phyloP scores from a whole-genome alignment of 2,113 vertebrate genomes.

The Poeciliopsis prolifica region DNA sequence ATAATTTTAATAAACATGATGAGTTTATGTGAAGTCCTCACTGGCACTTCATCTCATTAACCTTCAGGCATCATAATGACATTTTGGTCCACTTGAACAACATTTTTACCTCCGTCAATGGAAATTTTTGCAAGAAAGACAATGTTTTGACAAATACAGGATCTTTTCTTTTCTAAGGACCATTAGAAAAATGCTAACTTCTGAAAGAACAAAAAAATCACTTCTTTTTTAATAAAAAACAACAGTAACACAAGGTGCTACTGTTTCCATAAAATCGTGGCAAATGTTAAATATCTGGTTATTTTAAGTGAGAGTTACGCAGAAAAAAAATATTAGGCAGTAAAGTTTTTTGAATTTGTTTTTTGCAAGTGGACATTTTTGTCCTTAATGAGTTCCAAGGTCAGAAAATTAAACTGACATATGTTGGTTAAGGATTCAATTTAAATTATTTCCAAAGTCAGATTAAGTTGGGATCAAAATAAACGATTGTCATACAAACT shows the following conservation, averaged over 20 bases:
- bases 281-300: not conserved
- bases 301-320: not conserved
- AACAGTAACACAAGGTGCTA: not conserved
- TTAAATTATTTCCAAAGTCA: slow-evolving; percentile 1
- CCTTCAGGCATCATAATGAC: too few species aligned
- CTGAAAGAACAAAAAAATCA: too few species aligned
- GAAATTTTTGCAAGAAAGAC: not conserved
- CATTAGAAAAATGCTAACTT: too few species aligned
- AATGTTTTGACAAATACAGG: too few species aligned
- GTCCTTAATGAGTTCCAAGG: not conserved
- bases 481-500: not conserved
- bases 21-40: too few species aligned
- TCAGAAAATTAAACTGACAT: not conserved
- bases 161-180: too few species aligned
- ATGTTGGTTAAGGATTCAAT: not conserved
- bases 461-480: not conserved
- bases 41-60: too few species aligned
- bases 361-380: not conserved
- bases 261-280: too few species aligned
- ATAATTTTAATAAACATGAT: too few species aligned
- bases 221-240: not conserved
- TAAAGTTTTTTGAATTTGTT: not conserved
- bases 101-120: too few species aligned
- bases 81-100: too few species aligned
- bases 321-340: too few species aligned